Conservation (phyloP, 1,140 invertebrate species). For the Leptinotarsa undecemlineata region DNA sequence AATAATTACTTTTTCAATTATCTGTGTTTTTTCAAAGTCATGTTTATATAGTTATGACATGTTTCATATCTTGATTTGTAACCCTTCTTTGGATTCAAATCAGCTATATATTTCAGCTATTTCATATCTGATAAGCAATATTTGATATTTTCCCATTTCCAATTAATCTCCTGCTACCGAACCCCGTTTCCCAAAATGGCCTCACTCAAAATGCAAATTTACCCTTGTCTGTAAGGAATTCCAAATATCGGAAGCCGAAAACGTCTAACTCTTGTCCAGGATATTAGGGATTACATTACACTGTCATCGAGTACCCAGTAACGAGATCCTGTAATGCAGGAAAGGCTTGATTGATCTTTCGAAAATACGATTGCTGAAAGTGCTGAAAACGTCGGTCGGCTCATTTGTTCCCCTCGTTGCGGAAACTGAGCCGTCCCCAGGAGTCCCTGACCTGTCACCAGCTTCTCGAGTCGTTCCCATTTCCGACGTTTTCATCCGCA, state of each 20-base stretch:
- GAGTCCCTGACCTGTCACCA: background rate
- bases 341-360: background rate
- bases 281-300: slow-evolving; percentile 4
- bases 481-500: slow-evolving; percentile 2
- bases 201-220: background rate
- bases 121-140: too few relatives aligned
- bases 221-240: background rate
- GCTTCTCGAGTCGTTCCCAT: background rate
- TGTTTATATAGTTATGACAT: too few relatives aligned
- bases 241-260: background rate
- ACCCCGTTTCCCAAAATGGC: background rate
- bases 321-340: background rate
- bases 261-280: background rate
- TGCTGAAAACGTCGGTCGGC: background rate
- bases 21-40: too few relatives aligned
- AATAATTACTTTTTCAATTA: too few relatives aligned
- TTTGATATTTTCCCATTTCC: too few relatives aligned
- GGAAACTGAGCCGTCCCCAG: background rate
- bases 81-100: too few relatives aligned
- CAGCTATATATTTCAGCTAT: too few relatives aligned
- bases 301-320: background rate
- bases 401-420: background rate
- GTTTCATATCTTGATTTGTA: too few relatives aligned
- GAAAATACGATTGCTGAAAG: slow-evolving; percentile 3
- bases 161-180: too few relatives aligned